Percentiles rank a stretch among this genome's conserved stretches.
Evolutionary conservation across 2,113 vertebrate species (phyloP).

Genomic region (Percopsis transmontana): DNA sequence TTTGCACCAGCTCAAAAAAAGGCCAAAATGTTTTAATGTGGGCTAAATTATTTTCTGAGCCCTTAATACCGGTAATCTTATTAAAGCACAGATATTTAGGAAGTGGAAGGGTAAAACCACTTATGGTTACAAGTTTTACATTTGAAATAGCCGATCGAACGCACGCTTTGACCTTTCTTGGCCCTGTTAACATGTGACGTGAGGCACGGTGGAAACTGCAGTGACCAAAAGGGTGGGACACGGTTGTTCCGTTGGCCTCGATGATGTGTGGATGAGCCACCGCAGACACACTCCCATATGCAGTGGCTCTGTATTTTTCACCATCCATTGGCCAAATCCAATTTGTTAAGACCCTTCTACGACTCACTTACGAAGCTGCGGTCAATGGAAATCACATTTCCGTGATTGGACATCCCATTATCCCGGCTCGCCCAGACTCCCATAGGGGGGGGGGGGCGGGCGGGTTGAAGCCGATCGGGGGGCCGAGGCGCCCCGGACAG

Average conservation of each 20-base stretch:
- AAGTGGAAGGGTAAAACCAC: no score
- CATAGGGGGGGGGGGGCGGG: conserved; percentile 9
- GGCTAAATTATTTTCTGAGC: no score
- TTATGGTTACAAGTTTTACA: no score
- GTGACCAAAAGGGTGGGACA: conserved; percentile 51
- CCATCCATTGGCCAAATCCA: conserved; percentile 81
- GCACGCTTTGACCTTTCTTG: background rate
- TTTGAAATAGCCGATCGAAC: no score
- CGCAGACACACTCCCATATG: conserved; percentile 31
- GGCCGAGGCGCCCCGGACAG: conserved; percentile 74
- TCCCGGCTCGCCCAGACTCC: conserved; percentile 74
- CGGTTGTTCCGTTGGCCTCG: conserved; percentile 53
- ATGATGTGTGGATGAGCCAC: conserved; percentile 72
- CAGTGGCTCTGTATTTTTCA: conserved; percentile 77
- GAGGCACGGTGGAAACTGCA: conserved; percentile 12
- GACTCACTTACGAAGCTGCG: conserved; percentile 81
- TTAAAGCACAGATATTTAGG: no score
- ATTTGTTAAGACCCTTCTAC: conserved; percentile 84
- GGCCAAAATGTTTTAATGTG: no score
- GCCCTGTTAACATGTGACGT: background rate
- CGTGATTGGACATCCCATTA: conserved; percentile 87
- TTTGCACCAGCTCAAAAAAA: no score
- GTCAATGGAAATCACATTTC: conserved; percentile 84
- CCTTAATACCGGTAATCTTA: no score
- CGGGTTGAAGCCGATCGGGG: conserved; percentile 41